phyloP scores from a whole-genome alignment of 1,140 invertebrate species.

The Atta texana region DNA sequence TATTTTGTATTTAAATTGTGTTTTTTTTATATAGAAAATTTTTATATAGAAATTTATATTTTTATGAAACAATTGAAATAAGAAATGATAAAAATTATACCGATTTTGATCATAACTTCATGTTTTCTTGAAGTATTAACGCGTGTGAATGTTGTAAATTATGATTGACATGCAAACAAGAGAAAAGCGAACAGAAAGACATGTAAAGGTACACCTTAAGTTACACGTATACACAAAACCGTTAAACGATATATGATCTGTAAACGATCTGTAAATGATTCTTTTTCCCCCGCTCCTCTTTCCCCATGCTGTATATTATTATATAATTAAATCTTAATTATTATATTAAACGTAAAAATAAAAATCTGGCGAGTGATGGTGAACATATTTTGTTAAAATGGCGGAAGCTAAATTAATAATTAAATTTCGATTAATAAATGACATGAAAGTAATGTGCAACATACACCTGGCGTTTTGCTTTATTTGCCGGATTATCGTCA shows the following conservation, averaged over 20 bases:
- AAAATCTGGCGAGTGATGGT: conserved; percentile 83
- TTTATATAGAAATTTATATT: background rate
- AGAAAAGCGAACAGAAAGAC: conserved; percentile 10
- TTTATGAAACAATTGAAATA: background rate
- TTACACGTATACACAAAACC: conserved; percentile 65
- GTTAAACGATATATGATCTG: conserved; percentile 71
- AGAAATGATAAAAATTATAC: background rate
- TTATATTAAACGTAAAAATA: conserved; percentile 84
- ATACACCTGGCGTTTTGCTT: conserved; percentile 80
- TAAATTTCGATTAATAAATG: conserved; percentile 87
- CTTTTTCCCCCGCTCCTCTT: conserved; percentile 20
- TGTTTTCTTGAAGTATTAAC: background rate
- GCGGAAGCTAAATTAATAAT: conserved; percentile 86
- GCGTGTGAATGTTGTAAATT: conserved; percentile 30
- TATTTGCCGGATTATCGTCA: conserved; percentile 71
- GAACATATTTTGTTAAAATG: conserved; percentile 85
- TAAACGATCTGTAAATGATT: conserved; percentile 74
- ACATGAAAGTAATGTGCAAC: conserved; percentile 86
- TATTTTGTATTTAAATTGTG: background rate
- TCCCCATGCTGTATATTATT: conserved; percentile 83
- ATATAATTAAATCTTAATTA: conserved; percentile 84
- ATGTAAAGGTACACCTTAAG: conserved; percentile 60
- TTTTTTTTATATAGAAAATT: background rate
- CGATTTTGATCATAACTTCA: conserved; percentile 17
- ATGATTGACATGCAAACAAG: conserved; percentile 31